Percentiles rank a stretch among this genome's conserved stretches.
Conservation (phyloP, 2,797 vertebrate genomes). For the Acropternis orthonyx region DNA sequence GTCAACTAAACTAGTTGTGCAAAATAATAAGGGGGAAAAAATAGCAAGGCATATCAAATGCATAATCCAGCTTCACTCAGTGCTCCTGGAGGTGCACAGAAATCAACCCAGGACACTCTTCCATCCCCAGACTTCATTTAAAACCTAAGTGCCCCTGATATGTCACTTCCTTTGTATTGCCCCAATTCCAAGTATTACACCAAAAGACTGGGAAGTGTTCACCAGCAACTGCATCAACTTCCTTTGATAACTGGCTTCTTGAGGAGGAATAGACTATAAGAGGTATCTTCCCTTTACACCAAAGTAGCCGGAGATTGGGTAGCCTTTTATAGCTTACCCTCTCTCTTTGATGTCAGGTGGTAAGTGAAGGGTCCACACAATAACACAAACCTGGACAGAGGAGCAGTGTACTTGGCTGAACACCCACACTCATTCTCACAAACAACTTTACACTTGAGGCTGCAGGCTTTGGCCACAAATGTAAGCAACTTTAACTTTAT, state of each 20-base stretch:
- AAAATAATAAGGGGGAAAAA: slow-evolving; percentile 1
- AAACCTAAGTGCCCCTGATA: not conserved
- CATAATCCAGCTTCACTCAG: not conserved
- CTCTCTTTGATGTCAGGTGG: not conserved
- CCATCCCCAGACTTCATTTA: not conserved
- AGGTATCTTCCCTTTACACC: not conserved
- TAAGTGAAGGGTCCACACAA: not conserved
- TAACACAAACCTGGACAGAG: not conserved
- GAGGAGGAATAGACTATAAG: not conserved
- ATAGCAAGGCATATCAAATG: not conserved
- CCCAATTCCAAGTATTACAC: not conserved
- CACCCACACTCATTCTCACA: not conserved
- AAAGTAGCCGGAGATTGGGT: not conserved
- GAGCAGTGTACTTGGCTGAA: not conserved
- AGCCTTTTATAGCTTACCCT: not conserved
- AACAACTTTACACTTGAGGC: not conserved
- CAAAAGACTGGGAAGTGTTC: not conserved
- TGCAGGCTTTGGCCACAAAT: not conserved
- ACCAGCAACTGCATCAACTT: slow-evolving; percentile 19
- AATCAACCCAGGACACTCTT: slow-evolving; percentile 17
- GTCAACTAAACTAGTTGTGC: slow-evolving; percentile 49
- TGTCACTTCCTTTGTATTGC: not conserved
- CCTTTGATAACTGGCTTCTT: not conserved
- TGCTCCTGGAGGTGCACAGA: not conserved
- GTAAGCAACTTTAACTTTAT: not conserved